Conservation (phyloP, 2,888 invertebrate genomes). For the Lumbricus terrestris region DNA sequence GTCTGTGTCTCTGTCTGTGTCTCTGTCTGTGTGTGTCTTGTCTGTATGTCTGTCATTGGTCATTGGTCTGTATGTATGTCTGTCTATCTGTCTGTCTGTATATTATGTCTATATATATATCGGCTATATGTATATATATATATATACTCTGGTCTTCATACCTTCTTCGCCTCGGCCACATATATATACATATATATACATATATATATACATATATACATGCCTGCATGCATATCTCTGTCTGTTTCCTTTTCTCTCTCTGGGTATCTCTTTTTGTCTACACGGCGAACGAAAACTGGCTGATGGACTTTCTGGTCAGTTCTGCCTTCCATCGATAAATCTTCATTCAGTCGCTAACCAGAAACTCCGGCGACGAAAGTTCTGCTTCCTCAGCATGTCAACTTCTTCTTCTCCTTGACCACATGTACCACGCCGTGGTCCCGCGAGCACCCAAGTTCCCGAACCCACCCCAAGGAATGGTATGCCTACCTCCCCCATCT, state of each 20-base stretch:
- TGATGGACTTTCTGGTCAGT: neutral
- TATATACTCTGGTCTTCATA: too few species aligned
- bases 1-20: too few species aligned
- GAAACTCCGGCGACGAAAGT: neutral
- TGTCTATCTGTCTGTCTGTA: neutral
- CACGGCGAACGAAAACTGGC: neutral
- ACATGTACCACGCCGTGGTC: neutral
- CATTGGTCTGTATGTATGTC: neutral
- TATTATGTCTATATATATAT: too few species aligned
- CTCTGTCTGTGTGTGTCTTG: too few species aligned
- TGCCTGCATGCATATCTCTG: neutral
- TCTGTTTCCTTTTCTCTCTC: neutral
- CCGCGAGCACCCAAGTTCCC: neutral
- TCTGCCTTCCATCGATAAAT: neutral
- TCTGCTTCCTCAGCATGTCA: neutral
- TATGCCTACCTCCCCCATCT: neutral
- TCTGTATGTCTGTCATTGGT: neutral
- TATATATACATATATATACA: too few species aligned
- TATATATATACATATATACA: too few species aligned
- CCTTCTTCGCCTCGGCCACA: too few species aligned
- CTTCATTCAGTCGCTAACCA: neutral
- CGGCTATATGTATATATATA: too few species aligned
- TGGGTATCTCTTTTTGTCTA: neutral
- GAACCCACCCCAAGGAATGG: neutral
- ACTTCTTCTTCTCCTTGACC: neutral